A percentile compares a stretch with the other conserved stretches of the same genome.
phyloP scores from a whole-genome alignment of 2,797 vertebrate species.

The Kryptopterus vitreolus region DNA sequence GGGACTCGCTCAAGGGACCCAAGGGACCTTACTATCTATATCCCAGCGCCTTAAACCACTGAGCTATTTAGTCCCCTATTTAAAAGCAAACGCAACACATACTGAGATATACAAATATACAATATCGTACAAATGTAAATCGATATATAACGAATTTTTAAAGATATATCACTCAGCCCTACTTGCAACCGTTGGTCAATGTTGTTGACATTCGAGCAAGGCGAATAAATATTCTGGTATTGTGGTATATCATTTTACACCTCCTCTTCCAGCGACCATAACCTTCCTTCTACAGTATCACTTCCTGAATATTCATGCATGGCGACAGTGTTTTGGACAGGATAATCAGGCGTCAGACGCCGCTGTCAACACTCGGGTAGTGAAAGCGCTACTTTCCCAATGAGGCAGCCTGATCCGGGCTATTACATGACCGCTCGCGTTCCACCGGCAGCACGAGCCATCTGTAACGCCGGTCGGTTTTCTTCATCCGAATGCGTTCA shows the following conservation, averaged over 20 bases:
- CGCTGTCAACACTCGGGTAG: slow-evolving; percentile 58
- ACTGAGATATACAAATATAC: too few relatives aligned
- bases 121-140: too few relatives aligned
- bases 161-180: too few relatives aligned
- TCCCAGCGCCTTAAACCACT: too few relatives aligned
- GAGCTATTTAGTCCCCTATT: too few relatives aligned
- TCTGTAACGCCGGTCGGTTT: background rate
- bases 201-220: background rate
- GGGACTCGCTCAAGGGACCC: too few relatives aligned
- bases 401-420: slow-evolving; percentile 42
- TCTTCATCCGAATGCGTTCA: background rate
- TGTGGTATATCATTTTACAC: slow-evolving; percentile 1
- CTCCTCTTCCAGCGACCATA: background rate
- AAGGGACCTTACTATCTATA: too few relatives aligned
- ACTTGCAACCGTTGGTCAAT: too few relatives aligned
- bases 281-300: slow-evolving; percentile 57
- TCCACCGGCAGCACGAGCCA: slow-evolving; percentile 59
- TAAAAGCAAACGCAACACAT: too few relatives aligned
- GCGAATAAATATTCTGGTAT: background rate
- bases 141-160: too few relatives aligned
- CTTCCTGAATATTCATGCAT: slow-evolving; percentile 63
- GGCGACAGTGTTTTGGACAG: slow-evolving; percentile 50
- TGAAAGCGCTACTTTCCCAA: slow-evolving; percentile 52
- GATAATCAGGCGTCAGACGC: slow-evolving; percentile 62
- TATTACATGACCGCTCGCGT: slow-evolving; percentile 57